These are phyloP conservation scores for Venustaconcha ellipsiformis DNA, from an alignment of 1,140 invertebrate genomes.

Conservation along the genomic window DNA sequence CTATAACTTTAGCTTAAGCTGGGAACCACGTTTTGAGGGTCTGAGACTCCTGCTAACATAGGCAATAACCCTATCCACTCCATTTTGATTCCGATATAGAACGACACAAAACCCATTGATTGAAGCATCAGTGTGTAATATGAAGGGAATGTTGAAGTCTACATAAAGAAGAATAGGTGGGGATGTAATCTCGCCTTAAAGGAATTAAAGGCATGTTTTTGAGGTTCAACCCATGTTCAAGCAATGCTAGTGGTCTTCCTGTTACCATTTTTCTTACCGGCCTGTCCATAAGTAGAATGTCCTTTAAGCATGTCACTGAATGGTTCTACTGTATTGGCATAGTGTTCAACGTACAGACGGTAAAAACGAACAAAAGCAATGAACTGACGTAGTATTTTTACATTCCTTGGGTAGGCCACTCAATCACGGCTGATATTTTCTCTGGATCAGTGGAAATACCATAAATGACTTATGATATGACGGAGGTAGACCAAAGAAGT, in stretches of 20 bases:
- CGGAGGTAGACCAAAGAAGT: constrained; percentile 5
- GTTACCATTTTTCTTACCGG: background rate
- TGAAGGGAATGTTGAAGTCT: constrained; percentile 32
- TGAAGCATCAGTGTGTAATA: constrained; percentile 43
- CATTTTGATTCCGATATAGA: constrained; percentile 39
- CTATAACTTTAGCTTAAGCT: too few species aligned
- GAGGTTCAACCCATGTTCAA: constrained; percentile 34
- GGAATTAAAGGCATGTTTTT: constrained; percentile 1
- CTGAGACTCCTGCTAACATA: background rate
- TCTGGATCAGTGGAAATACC: constrained; percentile 14
- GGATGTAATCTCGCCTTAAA: background rate
- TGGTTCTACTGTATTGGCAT: constrained; percentile 42
- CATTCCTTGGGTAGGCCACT: constrained; percentile 40
- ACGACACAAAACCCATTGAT: constrained; percentile 48
- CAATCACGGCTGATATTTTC: too few species aligned
- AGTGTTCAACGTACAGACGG: constrained; percentile 61
- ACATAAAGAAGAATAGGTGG: constrained; percentile 39
- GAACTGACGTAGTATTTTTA: constrained; percentile 43
- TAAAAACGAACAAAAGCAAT: constrained; percentile 56
- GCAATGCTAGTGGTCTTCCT: constrained; percentile 18
- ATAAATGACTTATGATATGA: constrained; percentile 34
- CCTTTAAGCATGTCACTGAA: constrained; percentile 34
- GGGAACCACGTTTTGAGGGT: too few species aligned
- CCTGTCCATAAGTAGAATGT: constrained; percentile 5
- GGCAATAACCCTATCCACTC: constrained; percentile 8